Evolutionary conservation across 2,113 vertebrate species (phyloP).

Genomic region (Coryphaenoides rupestris): DNA sequence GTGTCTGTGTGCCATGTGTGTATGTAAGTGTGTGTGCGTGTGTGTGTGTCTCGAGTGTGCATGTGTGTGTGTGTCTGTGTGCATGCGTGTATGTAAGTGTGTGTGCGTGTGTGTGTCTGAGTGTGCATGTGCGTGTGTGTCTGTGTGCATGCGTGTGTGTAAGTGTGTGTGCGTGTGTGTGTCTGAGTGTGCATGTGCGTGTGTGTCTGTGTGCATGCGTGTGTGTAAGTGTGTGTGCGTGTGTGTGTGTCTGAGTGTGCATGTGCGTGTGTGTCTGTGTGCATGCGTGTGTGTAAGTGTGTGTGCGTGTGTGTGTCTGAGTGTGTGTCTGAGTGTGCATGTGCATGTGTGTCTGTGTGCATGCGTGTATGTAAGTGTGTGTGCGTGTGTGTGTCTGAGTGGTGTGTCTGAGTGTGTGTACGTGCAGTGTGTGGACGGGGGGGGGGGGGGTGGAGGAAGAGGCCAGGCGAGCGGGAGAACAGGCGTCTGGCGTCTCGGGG

Average conservation of each 20-base stretch:
- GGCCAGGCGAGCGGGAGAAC: slow-evolving; percentile 10
- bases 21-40: slow-evolving; percentile 16
- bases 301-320: too few relatives aligned
- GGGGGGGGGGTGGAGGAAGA: slow-evolving; percentile 5
- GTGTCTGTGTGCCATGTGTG: slow-evolving; percentile 17
- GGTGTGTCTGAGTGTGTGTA: slow-evolving; percentile 9
- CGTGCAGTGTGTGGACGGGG: too few relatives aligned
- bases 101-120: too few relatives aligned
- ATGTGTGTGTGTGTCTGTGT: too few relatives aligned
- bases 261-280: too few relatives aligned
- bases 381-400: not conserved
- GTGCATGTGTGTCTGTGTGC: not conserved
- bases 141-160: not conserved
- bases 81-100: too few relatives aligned
- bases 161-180: not conserved
- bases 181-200: not conserved
- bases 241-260: too few relatives aligned
- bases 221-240: slow-evolving; percentile 4
- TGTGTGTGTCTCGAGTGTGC: too few relatives aligned
- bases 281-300: too few relatives aligned
- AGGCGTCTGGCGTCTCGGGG: too few relatives aligned
- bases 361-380: not conserved
- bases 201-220: slow-evolving; percentile 15
- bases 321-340: too few relatives aligned
- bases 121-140: too few relatives aligned